Evolutionary conservation across 2,113 vertebrate genomes (phyloP), one percentile per base, ranked within the genome.

Genomic region (Cottus gobio): DNA sequence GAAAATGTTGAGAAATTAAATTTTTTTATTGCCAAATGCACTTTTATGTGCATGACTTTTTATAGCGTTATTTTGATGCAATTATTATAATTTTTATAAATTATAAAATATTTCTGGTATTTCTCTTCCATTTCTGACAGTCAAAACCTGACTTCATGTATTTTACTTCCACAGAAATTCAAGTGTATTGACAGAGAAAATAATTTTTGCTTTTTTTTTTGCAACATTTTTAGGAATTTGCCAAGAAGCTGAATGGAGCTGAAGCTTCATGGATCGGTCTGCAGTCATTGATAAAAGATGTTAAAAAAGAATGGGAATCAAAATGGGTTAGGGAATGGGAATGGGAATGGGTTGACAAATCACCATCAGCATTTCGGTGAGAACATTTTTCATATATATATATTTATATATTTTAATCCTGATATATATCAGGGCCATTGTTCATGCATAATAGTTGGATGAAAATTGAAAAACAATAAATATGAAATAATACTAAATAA

Each of bases 261-360:
- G 52, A 12, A 52, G 8, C 22, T 0, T 80, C 34, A 37, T 89
- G 88, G 88, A 83, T 87, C 11, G 80, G 88, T 48, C 64, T 90
- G 64, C 8, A 60, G 26, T 0, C 3, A 2, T 7, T 44, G 18
- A 9, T 0, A 20, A 0, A 12, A 0, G 0, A 0, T 0, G 36
- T 18, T n/a, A n/a, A n/a, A n/a, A n/a, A n/a, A n/a, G n/a, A n/a
- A n/a, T n/a, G n/a, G n/a, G n/a, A n/a, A n/a, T n/a, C n/a, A n/a
- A n/a, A n/a, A n/a, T n/a, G n/a, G n/a, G n/a, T n/a, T n/a, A n/a
- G n/a, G n/a, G n/a, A n/a, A n/a, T n/a, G 5, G 3, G 34, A 5
- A 18, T 48, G 10, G 8, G 0, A 5, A 16, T 84, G 80, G 80
- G 39, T 72, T 34, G 66, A 89, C 15, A 13, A 3, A 26, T 67